Evolutionary conservation across 53 echinoderm and acorn worm genomes (phyloP).

Genomic region (Actinopyga echinites): DNA sequence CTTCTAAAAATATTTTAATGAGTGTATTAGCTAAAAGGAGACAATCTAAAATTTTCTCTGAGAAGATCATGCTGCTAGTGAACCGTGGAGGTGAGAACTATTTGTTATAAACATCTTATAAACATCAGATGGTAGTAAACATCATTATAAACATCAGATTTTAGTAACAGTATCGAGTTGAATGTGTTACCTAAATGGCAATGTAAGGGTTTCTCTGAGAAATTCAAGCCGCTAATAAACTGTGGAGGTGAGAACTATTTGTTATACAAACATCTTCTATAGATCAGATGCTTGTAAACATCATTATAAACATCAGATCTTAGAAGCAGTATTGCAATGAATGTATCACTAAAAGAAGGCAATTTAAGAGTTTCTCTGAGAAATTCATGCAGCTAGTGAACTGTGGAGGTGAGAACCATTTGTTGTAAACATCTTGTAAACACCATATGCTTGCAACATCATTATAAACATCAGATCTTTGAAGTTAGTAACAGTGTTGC

Average conservation of each 20-base stretch:
- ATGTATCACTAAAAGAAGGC: slow-evolving; percentile 61
- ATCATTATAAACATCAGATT: too few species aligned
- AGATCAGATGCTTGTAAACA: too few species aligned
- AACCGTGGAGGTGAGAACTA: slow-evolving; percentile 86
- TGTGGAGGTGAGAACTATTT: slow-evolving; percentile 81
- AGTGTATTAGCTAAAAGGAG: slow-evolving; percentile 64
- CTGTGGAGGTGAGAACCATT: slow-evolving; percentile 82
- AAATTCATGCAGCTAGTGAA: slow-evolving; percentile 92
- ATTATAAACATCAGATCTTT: too few species aligned
- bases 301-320: too few species aligned
- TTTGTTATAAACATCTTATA: background rate
- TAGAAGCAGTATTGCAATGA: slow-evolving; percentile 78
- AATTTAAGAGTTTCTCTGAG: slow-evolving; percentile 82
- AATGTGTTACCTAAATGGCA: slow-evolving; percentile 65
- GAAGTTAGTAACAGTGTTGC: slow-evolving; percentile 73
- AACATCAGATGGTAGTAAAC: too few species aligned
- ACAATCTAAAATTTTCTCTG: slow-evolving; percentile 80
- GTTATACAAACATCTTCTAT: background rate
- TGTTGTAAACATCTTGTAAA: background rate
- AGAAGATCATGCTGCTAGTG: slow-evolving; percentile 90
- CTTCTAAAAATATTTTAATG: slow-evolving; percentile 80
- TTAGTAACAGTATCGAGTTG: slow-evolving; percentile 76
- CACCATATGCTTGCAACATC: too few species aligned
- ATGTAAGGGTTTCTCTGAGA: slow-evolving; percentile 84
- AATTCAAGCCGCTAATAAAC: slow-evolving; percentile 85